Evolutionary conservation across 2,113 vertebrate genomes (phyloP).

Genomic region (Phasianus colchicus): DNA sequence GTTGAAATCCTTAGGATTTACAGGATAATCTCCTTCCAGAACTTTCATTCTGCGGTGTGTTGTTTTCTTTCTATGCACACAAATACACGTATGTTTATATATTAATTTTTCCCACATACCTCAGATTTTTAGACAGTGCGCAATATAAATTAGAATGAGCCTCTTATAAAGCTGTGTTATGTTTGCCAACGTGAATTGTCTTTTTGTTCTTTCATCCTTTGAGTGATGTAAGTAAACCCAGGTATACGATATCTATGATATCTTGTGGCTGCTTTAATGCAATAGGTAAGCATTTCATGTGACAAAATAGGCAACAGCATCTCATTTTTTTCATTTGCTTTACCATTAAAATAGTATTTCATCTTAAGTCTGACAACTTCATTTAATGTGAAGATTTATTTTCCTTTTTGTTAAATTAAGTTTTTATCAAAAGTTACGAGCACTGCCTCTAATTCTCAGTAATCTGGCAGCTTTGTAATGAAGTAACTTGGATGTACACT

Average conservation of each 20-base stretch:
- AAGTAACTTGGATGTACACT: slow-evolving; percentile 3
- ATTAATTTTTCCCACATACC: background rate
- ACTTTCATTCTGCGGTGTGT: background rate
- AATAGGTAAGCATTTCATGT: background rate
- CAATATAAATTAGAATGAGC: background rate
- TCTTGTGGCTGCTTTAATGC: background rate
- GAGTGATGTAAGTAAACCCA: background rate
- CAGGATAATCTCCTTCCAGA: background rate
- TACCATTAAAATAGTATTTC: background rate
- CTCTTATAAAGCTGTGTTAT: background rate
- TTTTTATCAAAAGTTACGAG: background rate
- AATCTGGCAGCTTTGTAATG: background rate
- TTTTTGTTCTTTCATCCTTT: background rate
- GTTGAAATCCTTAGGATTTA: background rate
- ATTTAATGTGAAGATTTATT: background rate
- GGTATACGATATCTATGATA: background rate
- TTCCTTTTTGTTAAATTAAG: background rate
- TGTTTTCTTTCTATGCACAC: background rate
- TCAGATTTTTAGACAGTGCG: background rate
- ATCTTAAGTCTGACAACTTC: background rate
- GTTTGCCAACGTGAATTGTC: background rate
- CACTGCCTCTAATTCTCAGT: background rate
- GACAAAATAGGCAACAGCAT: background rate
- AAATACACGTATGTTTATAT: background rate
- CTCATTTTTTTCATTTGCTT: background rate